Evolutionary conservation across 2,797 vertebrate species (phyloP).

Genomic region (Macropus fuliginosus): DNA sequence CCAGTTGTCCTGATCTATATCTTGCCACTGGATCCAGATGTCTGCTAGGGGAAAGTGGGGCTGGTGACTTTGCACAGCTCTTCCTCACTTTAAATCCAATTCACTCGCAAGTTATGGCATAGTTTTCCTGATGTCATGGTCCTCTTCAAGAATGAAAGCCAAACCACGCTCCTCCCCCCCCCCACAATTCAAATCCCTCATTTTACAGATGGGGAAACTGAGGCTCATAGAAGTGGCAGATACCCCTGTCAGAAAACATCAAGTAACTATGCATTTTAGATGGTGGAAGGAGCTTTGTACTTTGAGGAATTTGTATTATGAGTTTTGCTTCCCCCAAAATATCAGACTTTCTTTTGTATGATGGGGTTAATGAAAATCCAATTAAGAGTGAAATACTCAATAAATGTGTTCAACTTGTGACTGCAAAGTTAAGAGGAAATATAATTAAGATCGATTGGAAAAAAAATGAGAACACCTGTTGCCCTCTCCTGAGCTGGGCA

Average conservation of each 20-base stretch:
- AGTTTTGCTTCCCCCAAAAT: not conserved
- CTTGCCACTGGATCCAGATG: too few relatives aligned
- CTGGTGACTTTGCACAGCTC: too few relatives aligned
- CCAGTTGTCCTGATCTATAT: too few relatives aligned
- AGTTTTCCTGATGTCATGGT: too few relatives aligned
- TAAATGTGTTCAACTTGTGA: not conserved
- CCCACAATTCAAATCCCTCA: not conserved
- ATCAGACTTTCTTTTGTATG: not conserved
- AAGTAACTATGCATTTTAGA: not conserved
- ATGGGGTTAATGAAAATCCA: not conserved
- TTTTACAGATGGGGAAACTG: not conserved
- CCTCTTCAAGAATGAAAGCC: too few relatives aligned
- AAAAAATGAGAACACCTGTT: not conserved
- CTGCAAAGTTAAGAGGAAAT: not conserved
- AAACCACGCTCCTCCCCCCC: too few relatives aligned
- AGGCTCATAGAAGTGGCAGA: not conserved
- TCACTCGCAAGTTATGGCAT: too few relatives aligned
- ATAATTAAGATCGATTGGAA: not conserved
- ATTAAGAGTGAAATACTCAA: not conserved
- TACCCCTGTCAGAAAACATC: not conserved
- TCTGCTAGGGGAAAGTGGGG: too few relatives aligned
- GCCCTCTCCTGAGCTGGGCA: not conserved
- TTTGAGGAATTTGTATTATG: not conserved
- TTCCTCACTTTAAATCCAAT: too few relatives aligned
- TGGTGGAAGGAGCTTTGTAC: not conserved